Evolutionary conservation across 2,113 vertebrate genomes (phyloP), one percentile per base, ranked within the genome.

Genomic region (Gopherus evgoodei): DNA sequence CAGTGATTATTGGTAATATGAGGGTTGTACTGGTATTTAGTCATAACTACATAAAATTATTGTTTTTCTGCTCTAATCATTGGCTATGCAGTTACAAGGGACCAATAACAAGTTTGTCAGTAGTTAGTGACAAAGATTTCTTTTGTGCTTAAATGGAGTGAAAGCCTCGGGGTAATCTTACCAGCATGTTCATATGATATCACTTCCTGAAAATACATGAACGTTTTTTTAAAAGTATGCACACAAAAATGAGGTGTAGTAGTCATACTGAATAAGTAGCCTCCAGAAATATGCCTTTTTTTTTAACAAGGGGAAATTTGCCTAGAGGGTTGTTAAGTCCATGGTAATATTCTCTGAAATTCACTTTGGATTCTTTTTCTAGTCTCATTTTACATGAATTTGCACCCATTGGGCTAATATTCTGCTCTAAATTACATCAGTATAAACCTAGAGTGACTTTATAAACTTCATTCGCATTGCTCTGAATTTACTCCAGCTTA

Each of bases 161-260:
- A 97, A 97, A 95, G 90, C 91, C 93, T 94, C n/a, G 52, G 95
- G 94, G 95, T 97, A 97, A 97, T 97, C 96, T 97, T 97, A 95
- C 69, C 90, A 80, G 94, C 86, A 93, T 80, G 92, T 95, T 94
- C 91, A 22, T 92, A 89, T 96, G 93, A 97, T 91, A 97, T 96
- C 95, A 95, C 91, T 97, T 97, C 96, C 96, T 96, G 92, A 97
- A 97, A 97, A 96, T 50, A 96, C 62, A 93, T n/a, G 87, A 53
- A 96, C 93, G n/a, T 69, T 94, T 62, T 59, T 13, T n/a, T 24
- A 80, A 79, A 80, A 62, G 14, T 82, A 84, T 89, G 69, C 76
- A 90, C 50, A 97, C 86, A 94, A 97, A 96, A 88, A 49, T 82
- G 89, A 92, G 86, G 44, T 42, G 90, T 92, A 95, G 84, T 91